Evolutionary conservation across 2,888 invertebrate genomes (phyloP).

Genomic region (Dione juno): DNA sequence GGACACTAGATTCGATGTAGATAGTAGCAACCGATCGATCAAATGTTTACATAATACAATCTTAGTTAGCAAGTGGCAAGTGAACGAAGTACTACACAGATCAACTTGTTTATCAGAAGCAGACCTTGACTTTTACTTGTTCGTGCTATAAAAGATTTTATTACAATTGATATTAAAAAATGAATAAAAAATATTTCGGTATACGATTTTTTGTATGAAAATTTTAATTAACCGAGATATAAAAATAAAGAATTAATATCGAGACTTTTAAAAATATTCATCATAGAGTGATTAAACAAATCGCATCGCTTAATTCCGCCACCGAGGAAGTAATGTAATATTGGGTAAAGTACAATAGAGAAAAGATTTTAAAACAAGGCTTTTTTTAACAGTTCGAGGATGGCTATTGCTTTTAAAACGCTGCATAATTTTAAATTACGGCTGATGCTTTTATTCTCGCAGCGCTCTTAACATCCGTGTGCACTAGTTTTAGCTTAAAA

Average conservation of each 20-base stretch:
- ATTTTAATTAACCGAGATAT: not conserved
- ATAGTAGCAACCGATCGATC: constrained; percentile 20
- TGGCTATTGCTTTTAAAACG: not conserved
- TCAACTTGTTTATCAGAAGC: constrained; percentile 38
- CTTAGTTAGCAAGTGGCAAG: constrained; percentile 21
- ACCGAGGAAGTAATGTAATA: too few relatives aligned
- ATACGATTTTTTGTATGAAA: constrained; percentile 3
- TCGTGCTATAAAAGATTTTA: constrained; percentile 39
- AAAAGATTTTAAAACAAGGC: not conserved
- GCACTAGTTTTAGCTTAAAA: not conserved
- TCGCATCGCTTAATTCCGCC: not conserved
- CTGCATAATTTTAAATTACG: constrained; percentile 9
- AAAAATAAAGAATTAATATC: not conserved
- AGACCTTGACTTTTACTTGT: constrained; percentile 47
- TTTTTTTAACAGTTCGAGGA: not conserved
- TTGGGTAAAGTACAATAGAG: too few relatives aligned
- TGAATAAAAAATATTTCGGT: constrained; percentile 32
- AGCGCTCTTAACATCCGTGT: constrained; percentile 12
- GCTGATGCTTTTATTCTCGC: constrained; percentile 19
- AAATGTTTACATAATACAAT: constrained; percentile 32
- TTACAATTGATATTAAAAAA: constrained; percentile 35
- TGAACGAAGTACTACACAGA: constrained; percentile 11
- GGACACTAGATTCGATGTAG: constrained; percentile 9
- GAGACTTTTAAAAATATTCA: not conserved
- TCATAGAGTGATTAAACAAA: not conserved